phyloP scores from a whole-genome alignment of 2,888 invertebrate genomes.

The Orthosia cruda region DNA sequence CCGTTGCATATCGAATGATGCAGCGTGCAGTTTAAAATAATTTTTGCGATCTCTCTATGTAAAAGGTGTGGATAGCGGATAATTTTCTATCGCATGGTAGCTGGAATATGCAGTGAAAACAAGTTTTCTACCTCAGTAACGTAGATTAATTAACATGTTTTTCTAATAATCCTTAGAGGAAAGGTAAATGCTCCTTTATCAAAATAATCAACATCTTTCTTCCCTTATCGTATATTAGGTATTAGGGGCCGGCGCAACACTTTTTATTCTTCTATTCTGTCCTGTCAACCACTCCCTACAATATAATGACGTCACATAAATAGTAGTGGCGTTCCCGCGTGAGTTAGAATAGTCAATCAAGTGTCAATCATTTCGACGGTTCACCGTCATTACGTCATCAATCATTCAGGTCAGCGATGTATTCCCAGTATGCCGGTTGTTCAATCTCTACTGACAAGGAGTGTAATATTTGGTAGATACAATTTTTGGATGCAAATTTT shows the following conservation, averaged over 20 bases:
- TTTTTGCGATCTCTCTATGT: too few relatives aligned
- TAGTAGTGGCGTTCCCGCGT: neutral
- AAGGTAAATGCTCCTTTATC: neutral
- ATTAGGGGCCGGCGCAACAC: neutral
- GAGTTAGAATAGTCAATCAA: constrained; percentile 22
- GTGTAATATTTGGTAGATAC: neutral
- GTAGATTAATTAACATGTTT: constrained; percentile 13
- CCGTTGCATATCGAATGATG: neutral
- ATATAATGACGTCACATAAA: constrained; percentile 10
- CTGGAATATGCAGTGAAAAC: neutral
- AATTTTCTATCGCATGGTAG: neutral
- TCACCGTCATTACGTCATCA: constrained; percentile 44
- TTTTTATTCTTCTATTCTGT: neutral
- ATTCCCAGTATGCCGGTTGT: constrained; percentile 23
- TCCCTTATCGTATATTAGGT: neutral
- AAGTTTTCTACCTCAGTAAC: constrained; percentile 3
- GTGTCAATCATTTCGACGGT: constrained; percentile 33
- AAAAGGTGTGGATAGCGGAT: too few relatives aligned
- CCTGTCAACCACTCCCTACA: neutral
- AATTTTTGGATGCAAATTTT: neutral
- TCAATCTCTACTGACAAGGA: constrained; percentile 26
- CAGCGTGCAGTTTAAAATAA: neutral
- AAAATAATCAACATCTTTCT: neutral
- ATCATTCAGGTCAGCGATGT: constrained; percentile 32
- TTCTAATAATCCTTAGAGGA: neutral